phyloP scores from a whole-genome alignment of 2,113 vertebrate species.

The Gorilla gorilla region DNA sequence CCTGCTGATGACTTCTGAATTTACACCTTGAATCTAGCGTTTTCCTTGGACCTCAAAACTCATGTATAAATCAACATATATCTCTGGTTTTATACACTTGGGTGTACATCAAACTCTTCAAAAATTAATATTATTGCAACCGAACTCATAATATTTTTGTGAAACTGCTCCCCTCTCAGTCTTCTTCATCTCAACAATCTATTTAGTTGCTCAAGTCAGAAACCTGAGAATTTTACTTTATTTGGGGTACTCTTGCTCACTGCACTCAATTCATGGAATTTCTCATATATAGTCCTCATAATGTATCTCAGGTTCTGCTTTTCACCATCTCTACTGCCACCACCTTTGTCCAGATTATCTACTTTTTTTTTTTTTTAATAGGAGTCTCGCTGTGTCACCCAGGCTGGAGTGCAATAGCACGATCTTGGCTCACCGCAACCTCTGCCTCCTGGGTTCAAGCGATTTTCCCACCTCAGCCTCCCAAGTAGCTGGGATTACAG shows the following conservation, averaged over 20 bases:
- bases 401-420: too few relatives aligned
- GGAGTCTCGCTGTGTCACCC: too few relatives aligned
- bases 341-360: background rate
- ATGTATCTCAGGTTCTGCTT: background rate
- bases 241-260: background rate
- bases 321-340: background rate
- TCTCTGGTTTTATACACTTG: background rate
- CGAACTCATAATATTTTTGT: background rate
- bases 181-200: background rate
- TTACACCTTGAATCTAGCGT: background rate
- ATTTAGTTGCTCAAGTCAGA: background rate
- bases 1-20: background rate
- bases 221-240: background rate
- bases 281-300: background rate
- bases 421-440: too few relatives aligned
- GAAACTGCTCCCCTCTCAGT: background rate
- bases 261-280: background rate
- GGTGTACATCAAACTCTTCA: background rate
- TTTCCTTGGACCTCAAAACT: background rate
- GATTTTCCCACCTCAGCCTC: too few relatives aligned
- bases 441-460: too few relatives aligned
- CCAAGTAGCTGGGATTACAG: too few relatives aligned
- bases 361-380: too few relatives aligned
- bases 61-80: background rate
- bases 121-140: background rate